Base-by-base conservation (phyloP, 2,888 invertebrate species). In the Seira musarum region DNA sequence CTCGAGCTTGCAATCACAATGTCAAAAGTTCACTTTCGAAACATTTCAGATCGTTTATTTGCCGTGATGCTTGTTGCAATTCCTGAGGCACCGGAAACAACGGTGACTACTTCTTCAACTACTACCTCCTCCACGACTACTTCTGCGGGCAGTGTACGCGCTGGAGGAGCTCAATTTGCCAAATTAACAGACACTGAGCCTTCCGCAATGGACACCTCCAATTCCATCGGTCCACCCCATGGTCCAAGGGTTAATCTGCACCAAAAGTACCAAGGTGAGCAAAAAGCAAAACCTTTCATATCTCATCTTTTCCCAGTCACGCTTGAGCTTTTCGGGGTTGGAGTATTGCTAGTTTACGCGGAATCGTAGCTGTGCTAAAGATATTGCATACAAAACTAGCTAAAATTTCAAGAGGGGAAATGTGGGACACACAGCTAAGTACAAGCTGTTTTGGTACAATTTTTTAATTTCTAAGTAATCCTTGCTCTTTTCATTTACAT, bases 61-160 rank as follows among this genome's bases (percentile, higher is more conserved):
- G 53, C 35, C 76, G 76, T 60, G 19, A 86, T 86, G 86, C 80
- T 86, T 46, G 85, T 86, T 53, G 86, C 86, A 24, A 86, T 86
- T 69, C 86, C 86, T 24, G 86, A 86, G 74, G 83, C 83, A 78
- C 85, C 85, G 65, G 85, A 85, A 82, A 85, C 86, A 35, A 79
- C 80, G 67, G 80, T 72, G 68, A 46, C 83, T 64, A 71, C 84
- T 46, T 46, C 78, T 63, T 69, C 77, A 60, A 73, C 82, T 30
- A 63, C 82, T 25, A 66, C 79, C 67, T 78, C 81, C 57, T 64
- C 82, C 57, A 76, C 83, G 30, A 83, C 79, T 78, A 80, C 85
- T 65, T 78, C 86, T 86, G 84, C 84, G 60, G 83, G 83, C 83
- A 83, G 81, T 77, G 74, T 80, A 61, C 69, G 76, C 25, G 74